Base-by-base conservation (phyloP, 2,113 vertebrate genomes). In the Buteo buteo region DNA sequence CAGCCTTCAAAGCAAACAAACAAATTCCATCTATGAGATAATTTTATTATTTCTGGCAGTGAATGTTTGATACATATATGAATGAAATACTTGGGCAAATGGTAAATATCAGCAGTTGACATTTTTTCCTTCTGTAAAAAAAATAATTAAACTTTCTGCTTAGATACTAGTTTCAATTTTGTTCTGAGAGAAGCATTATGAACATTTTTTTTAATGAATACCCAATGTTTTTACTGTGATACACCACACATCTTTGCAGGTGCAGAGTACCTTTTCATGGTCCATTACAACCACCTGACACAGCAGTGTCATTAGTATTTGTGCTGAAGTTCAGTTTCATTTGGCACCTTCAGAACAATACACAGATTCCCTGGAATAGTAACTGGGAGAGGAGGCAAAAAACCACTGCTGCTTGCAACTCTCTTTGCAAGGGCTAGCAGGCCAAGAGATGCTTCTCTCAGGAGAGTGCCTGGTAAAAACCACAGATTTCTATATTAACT, bases 1-100 rank as follows among this genome's bases (percentile, higher is more conserved):
- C 40, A 86, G 62, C 49, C 38, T 81, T 86, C 58, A 91, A 78
- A 83, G 47, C 36, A 65, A 78, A 79, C 26, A 73, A 77, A 82
- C 31, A 73, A 77, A 82, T 44, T 57, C 52, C 11, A 45, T 64
- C 66, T 66, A 45, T 2, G 10, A 82, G 65, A 54, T 44, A 44
- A 50, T 87, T 92, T 81, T 84, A 91, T 90, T 86, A 92, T 65
- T 96, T 90, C 62, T 62, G 26, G 31, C 49, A 94, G 71, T 47
- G 36, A 86, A 70, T 25, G 29, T 25, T 84, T 80, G 36, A 70
- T 80, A 95, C 11, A 54, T 61, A 88, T 28, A 38, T 36, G 16
- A 92, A 64, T 52, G 2, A 32, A 82, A 55, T 72, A 80, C 82
- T 28, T 19, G 4, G 9, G 26, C 36, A 81, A 59, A 87, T 22